Conservation (phyloP, 92 coral and sea anemone species). For the Porites lobata region DNA sequence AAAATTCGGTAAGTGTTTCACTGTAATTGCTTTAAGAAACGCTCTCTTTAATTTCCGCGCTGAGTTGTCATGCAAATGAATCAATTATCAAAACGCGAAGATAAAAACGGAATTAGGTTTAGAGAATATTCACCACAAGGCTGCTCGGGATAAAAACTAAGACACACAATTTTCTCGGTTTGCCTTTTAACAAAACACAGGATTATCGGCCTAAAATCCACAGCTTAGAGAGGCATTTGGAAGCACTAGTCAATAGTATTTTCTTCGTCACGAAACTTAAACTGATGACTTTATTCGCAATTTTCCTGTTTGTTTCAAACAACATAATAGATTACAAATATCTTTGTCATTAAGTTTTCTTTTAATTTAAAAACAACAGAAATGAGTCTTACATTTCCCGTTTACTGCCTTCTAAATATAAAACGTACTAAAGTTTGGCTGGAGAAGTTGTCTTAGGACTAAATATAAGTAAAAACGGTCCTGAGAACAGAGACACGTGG, state of each 20-base stretch:
- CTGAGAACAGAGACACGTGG: slow-evolving; percentile 28
- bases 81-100: slow-evolving; percentile 35
- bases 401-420: background rate
- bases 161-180: slow-evolving; percentile 6
- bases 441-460: background rate
- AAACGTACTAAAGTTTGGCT: slow-evolving; percentile 10
- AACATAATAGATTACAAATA: slow-evolving; percentile 20
- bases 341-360: background rate
- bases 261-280: slow-evolving; percentile 4
- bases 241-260: background rate
- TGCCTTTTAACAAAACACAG: background rate
- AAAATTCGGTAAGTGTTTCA: slow-evolving; percentile 43
- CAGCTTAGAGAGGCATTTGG: background rate
- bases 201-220: background rate
- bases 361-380: background rate
- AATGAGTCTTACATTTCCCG: too few relatives aligned
- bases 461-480: background rate
- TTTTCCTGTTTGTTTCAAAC: slow-evolving; percentile 37
- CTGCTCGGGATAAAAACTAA: slow-evolving; percentile 16
- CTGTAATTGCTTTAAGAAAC: slow-evolving; percentile 17
- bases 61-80: slow-evolving; percentile 54
- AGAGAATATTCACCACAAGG: slow-evolving; percentile 34
- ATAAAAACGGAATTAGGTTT: slow-evolving; percentile 29
- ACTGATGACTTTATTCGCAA: background rate
- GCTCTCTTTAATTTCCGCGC: slow-evolving; percentile 50